Base-by-base conservation (phyloP, 2,113 vertebrate genomes). In the Chroicocephalus ridibundus region DNA sequence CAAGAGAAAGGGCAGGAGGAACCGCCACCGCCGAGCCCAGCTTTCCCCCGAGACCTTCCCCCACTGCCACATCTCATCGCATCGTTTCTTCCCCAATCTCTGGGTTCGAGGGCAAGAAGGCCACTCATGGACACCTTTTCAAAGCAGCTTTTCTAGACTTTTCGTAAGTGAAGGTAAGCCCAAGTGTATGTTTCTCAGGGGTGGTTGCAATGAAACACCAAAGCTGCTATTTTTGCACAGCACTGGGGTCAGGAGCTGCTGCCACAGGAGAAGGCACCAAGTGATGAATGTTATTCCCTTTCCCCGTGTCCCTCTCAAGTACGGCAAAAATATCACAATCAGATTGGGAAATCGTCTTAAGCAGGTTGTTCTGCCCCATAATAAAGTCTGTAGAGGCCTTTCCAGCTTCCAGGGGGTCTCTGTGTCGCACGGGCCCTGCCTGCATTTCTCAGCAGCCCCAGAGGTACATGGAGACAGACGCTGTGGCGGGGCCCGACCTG, bases 1-100 rank as follows among this genome's bases (percentile, higher is more conserved):
- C 15, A 46, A 20, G 24, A 51, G 57, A 52, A 72, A 31, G 66
- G 16, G 60, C 36, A 58, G 46, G 40, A 86, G 38, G 61, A 61
- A n/a, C 29, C 0, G 0, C 10, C 21, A 52, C 27, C 5, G 6
- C 11, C 0, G 29, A 66, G 52, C 44, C 34, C 54, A 16, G 60
- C 34, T 38, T 36, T 44, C 16, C 66, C 60, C 38, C 5, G 1
- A 32, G 44, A 79, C 51, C 34, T 34, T 65, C 29, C 44, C 44
- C 36, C 32, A 5, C 32, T 2, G 10, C 21, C 58, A 26, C 49
- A 58, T 18, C 60, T 29, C 44, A 40, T 26, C 12, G 0, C 13
- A 9, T 25, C 12, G 15, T 7, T 52, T 32, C 34, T 66, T 58
- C 60, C 29, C 29, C 2, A 0, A 11, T 24, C 66, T 65, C 58